Evolutionary conservation across 2,113 vertebrate genomes (phyloP), one percentile per base, ranked within the genome.

Genomic region (Tautogolabrus adspersus): DNA sequence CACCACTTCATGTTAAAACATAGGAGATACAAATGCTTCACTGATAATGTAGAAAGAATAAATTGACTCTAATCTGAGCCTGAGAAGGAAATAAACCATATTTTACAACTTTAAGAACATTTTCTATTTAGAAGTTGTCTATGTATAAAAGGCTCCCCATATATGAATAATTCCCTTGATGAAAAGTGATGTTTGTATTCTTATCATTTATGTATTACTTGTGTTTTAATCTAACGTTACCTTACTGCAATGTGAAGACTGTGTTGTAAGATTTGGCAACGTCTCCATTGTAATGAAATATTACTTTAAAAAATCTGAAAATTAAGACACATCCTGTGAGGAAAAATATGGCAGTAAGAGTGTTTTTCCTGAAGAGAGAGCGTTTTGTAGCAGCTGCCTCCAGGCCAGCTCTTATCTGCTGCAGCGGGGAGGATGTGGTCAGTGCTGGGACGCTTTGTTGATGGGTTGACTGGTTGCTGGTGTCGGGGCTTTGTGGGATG

Each of bases 371-470:
- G 90, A 83, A 81, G 85, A 76, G 75, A 72, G 26, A 70, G 79
- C 19, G 13, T 56, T 69, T 78, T 65, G 69, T 40, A 15, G 75
- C 46, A 42, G 81, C 64, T 75, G 81, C 77, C 83, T 78, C 72
- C 79, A 87, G 82, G 77, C 78, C 81, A 30, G 74, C 67, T 77
- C 93, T 95, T 95, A 94, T 95, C 94, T 93, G 49, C 21, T 72
- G 44, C 84, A 90, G 92, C 65, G 88, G 86, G 85, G 89, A 94
- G 94, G 94, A 95, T 95, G 94, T 94, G 94, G 93, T 95, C 92
- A 93, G 85, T 68, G 81, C 87, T 86, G 86, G 86, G 81, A 74
- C 77, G 72, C 69, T 83, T 86, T 85, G 81, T 90, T 89, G 77
- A 82, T 84, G 78, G 74, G 79, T 75, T 84, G 75, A 84, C 86